Evolutionary conservation across 2,888 invertebrate species (phyloP).

Genomic region (Artemia sinica): DNA sequence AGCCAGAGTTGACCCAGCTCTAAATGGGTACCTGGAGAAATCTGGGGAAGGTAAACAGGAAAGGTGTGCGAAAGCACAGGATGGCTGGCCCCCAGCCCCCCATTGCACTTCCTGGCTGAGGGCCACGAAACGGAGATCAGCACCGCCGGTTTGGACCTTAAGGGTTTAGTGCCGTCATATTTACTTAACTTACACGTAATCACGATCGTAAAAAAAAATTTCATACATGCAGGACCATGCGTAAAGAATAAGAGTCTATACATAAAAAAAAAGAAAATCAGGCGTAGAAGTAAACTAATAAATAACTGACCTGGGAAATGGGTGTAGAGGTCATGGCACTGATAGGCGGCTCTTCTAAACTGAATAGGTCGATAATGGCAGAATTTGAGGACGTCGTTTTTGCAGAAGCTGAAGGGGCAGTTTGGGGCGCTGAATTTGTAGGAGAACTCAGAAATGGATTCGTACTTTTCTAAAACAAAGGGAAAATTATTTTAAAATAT

Average conservation of each 20-base stretch:
- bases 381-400: conserved; percentile 34
- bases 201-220: not conserved
- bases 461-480: conserved; percentile 36
- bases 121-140: too few species aligned
- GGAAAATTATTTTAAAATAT: too few species aligned
- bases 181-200: not conserved
- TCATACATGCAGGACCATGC: conserved; percentile 9
- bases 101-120: too few species aligned
- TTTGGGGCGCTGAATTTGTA: conserved; percentile 32
- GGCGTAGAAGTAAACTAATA: not conserved
- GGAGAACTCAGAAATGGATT: conserved; percentile 70
- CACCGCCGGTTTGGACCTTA: too few species aligned
- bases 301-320: not conserved
- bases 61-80: too few species aligned
- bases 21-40: too few species aligned
- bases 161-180: too few species aligned
- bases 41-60: too few species aligned
- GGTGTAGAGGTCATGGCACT: not conserved
- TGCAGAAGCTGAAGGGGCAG: conserved; percentile 23
- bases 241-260: conserved; percentile 5
- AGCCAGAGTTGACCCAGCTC: too few species aligned
- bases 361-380: conserved; percentile 63
- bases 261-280: not conserved
- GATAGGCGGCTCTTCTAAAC: conserved; percentile 32
- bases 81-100: too few species aligned